Percentiles rank a stretch among this genome's conserved stretches.
These are phyloP conservation scores for Schizopygopsis pylzovi DNA, from an alignment of 2,797 vertebrate genomes.

Conservation along the genomic window DNA sequence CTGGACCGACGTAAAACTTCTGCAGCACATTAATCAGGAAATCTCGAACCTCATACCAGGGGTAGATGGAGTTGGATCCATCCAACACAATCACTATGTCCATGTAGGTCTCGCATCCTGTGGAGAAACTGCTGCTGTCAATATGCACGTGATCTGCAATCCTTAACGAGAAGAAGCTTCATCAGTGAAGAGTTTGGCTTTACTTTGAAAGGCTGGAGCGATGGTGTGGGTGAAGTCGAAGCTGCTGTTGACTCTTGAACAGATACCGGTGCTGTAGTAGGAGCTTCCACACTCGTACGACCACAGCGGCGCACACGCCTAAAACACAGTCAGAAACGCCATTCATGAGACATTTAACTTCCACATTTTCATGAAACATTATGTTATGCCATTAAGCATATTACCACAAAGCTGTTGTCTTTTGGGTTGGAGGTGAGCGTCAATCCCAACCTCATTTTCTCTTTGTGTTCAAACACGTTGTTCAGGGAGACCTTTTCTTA, in stretches of 20 bases:
- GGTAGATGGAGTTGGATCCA: conserved; percentile 98
- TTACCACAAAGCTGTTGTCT: conserved; percentile 93
- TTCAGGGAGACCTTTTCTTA: conserved; percentile 87
- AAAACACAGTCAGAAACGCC: conserved; percentile 35
- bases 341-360: neutral
- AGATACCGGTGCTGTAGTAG: conserved; percentile 95
- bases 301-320: conserved; percentile 96
- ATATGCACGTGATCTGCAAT: neutral
- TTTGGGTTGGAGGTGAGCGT: conserved; percentile 88
- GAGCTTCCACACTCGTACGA: conserved; percentile 96
- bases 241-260: conserved; percentile 85
- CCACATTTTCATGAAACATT: neutral
- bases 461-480: conserved; percentile 89
- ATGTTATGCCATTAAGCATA: neutral
- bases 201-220: conserved; percentile 92
- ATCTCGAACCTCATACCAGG: conserved; percentile 94
- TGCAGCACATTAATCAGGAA: conserved; percentile 96
- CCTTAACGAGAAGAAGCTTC: neutral
- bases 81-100: conserved; percentile 97
- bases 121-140: conserved; percentile 3
- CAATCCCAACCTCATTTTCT: conserved; percentile 93
- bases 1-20: conserved; percentile 92
- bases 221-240: conserved; percentile 89
- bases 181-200: conserved; percentile 35
- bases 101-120: conserved; percentile 97